Evolutionary conservation across 2,113 vertebrate species (phyloP), one percentile per base, ranked within the genome.

Genomic region (Pomatorhinus ruficollis): DNA sequence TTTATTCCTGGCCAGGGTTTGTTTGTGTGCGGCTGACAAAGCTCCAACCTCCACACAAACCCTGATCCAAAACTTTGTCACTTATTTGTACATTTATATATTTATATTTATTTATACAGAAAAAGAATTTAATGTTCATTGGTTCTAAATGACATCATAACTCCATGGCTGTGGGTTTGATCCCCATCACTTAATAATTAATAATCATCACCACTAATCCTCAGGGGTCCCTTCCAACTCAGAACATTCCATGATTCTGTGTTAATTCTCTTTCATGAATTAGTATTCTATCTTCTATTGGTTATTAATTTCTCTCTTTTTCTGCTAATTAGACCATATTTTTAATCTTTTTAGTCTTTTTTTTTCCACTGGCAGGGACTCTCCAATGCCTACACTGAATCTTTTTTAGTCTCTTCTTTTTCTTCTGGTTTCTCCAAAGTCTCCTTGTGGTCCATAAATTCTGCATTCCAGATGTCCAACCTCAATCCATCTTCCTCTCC

Each of bases 21-120:
- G 44, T 57, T 45, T 47, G 42, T 35, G 35, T 0, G 0, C 14
- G 42, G 42, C 60, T 5, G 11, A 25, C 1, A 8, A 50, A 44
- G 42, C 42, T 42, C 42, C 42, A 42, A 66, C 42, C 30, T 49
- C 31, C 9, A 11, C 25, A 3, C 4, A 57, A 25, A 47, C 3
- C 24, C 50, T 6, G 4, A 37, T 17, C 20, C 17, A 31, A 37
- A 59, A 27, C 7, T 14, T 37, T 21, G 31, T 50, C 65, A 24
- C 21, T 37, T 24, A 17, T 39, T 39, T 33, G 15, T 13, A 12
- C 22, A 7, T 37, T 27, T 37, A 7, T 37, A 27, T 54, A 40
- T 40, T 56, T 68, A 20, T 16, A 9, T 39, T 39, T 15, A 22
- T 30, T 75, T n/a, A n/a, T 17, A 5, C 4, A 50, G 11, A 24